Percentiles rank a stretch among this genome's conserved stretches.
Conservation (phyloP, 2,113 vertebrate genomes). For the Aegotheles bennettii region DNA sequence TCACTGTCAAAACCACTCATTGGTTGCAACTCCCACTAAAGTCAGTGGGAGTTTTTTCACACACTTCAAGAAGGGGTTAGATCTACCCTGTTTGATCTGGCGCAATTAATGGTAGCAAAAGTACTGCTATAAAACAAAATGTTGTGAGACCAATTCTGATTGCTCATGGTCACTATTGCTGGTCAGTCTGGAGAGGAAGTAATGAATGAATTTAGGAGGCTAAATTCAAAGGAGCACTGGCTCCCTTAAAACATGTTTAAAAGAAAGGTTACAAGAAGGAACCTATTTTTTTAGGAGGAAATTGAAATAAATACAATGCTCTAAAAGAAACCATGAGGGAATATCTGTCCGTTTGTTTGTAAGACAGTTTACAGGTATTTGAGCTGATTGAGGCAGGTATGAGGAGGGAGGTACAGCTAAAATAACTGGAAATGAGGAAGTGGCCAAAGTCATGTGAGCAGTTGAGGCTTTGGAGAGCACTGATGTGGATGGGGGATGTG, state of each 20-base stretch:
- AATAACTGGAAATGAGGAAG: not conserved
- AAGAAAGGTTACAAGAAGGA: not conserved
- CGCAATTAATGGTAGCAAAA: not conserved
- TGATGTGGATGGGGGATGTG: accelerated
- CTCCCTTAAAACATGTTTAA: not conserved
- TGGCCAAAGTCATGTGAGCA: not conserved
- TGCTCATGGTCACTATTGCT: not conserved
- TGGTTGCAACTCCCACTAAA: not conserved
- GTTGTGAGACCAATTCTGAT: not conserved
- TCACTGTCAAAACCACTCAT: not conserved
- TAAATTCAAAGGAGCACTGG: not conserved
- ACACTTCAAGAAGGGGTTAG: not conserved
- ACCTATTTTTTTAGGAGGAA: not conserved
- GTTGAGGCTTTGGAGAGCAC: no score
- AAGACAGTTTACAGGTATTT: not conserved
- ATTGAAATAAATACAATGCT: not conserved
- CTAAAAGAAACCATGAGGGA: not conserved
- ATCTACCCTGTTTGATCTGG: not conserved
- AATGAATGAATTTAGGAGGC: not conserved
- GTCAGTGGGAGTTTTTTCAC: not conserved
- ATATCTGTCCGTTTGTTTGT: not conserved
- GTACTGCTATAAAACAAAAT: not conserved
- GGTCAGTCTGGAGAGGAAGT: not conserved
- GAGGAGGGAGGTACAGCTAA: not conserved
- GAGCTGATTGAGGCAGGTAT: not conserved